These are phyloP conservation scores for Plecotus auritus DNA, from an alignment of 2,113 vertebrate genomes.

Conservation along the genomic window DNA sequence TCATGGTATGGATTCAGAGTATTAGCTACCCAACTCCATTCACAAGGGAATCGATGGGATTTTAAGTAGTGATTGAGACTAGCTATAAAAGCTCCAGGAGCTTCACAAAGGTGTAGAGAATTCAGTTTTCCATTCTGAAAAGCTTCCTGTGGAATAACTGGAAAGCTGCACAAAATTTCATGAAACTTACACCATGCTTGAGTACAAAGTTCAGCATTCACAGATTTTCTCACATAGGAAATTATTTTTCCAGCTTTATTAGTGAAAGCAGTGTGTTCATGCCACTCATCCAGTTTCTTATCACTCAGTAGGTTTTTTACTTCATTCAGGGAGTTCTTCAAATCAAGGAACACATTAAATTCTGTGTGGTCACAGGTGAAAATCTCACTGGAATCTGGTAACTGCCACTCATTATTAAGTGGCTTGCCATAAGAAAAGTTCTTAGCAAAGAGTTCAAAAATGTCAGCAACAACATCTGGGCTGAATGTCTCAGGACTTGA, in stretches of 20 bases:
- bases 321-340: constrained; percentile 90
- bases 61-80: constrained; percentile 94
- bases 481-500: constrained; percentile 73
- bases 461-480: constrained; percentile 81
- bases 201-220: constrained; percentile 94
- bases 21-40: constrained; percentile 94
- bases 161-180: constrained; percentile 89
- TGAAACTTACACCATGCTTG: constrained; percentile 97
- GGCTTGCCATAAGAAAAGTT: constrained; percentile 88
- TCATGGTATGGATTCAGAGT: constrained; percentile 95
- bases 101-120: constrained; percentile 94
- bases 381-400: constrained; percentile 82
- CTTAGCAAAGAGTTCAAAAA: constrained; percentile 84
- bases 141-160: constrained; percentile 84
- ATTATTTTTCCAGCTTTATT: constrained; percentile 93
- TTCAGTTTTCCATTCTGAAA: constrained; percentile 85
- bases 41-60: constrained; percentile 83
- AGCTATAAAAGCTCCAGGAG: constrained; percentile 93
- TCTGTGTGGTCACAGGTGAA: constrained; percentile 78
- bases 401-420: constrained; percentile 81
- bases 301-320: constrained; percentile 95
- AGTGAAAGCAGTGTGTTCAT: constrained; percentile 93
- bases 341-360: constrained; percentile 80
- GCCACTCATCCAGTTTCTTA: constrained; percentile 95
- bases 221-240: constrained; percentile 81